A percentile compares a stretch with the other conserved stretches of the same genome.
Evolutionary conservation across 2,797 vertebrate species (phyloP).

Genomic region (Enteromius viviparus): DNA sequence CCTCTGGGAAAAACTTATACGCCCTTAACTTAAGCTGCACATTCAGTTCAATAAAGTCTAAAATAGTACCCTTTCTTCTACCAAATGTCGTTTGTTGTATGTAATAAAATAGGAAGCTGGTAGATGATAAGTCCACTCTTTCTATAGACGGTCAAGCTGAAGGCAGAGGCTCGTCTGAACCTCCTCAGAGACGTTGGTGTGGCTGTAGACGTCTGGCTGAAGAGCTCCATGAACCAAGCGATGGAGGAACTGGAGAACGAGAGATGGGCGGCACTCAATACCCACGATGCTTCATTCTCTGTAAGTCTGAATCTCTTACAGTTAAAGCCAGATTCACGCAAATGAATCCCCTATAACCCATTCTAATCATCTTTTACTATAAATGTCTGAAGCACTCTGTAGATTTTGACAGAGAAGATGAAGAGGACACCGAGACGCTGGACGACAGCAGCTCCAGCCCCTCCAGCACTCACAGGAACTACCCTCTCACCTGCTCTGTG

Average conservation of each 20-base stretch:
- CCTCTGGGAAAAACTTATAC: neutral
- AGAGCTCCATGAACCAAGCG: constrained; percentile 97
- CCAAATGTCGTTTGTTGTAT: neutral
- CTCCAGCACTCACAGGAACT: constrained; percentile 93
- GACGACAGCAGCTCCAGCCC: constrained; percentile 97
- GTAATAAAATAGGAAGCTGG: neutral
- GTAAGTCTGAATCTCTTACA: constrained; percentile 69
- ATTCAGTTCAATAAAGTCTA: neutral
- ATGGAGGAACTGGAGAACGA: constrained; percentile 97
- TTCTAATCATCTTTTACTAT: neutral
- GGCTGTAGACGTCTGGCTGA: constrained; percentile 91
- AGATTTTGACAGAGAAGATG: constrained; percentile 89
- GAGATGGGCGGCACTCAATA: constrained; percentile 86
- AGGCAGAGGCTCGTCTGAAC: constrained; percentile 91
- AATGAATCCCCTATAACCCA: no score
- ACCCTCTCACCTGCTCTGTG: constrained; percentile 96
- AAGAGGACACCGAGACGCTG: constrained; percentile 91
- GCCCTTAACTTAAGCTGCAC: neutral
- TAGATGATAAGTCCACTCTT: constrained; percentile 46
- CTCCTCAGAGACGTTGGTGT: constrained; percentile 89
- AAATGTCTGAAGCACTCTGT: constrained; percentile 55
- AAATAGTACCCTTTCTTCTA: neutral
- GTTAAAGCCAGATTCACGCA: neutral
- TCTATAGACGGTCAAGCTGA: constrained; percentile 87
- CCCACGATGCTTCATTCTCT: constrained; percentile 85